Conservation (phyloP, 2,113 vertebrate species). For the Protobothrops flavoviridis region DNA sequence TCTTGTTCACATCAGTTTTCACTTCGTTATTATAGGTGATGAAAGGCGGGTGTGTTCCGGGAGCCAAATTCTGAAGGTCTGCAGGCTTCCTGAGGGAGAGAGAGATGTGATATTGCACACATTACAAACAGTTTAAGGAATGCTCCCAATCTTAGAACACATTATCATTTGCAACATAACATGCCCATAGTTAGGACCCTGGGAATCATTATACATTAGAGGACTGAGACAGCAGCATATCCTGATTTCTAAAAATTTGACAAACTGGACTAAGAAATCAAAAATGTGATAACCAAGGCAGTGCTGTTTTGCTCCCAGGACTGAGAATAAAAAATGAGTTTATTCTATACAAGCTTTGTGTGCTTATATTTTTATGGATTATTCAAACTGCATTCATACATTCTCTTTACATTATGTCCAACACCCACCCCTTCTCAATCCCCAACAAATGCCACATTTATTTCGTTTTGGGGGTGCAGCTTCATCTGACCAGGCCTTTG, state of each 20-base stretch:
- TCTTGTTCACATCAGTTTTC: slow-evolving; percentile 98
- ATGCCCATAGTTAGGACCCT: not conserved
- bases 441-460: too few relatives aligned
- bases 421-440: not conserved
- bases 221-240: not conserved
- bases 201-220: not conserved
- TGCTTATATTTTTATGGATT: not conserved
- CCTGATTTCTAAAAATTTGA: not conserved
- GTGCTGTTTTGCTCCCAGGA: not conserved
- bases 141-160: not conserved
- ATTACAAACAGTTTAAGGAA: not conserved
- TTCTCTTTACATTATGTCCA: too few relatives aligned
- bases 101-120: slow-evolving; percentile 10
- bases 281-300: not conserved
- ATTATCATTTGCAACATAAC: too few relatives aligned
- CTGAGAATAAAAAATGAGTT: not conserved
- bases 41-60: slow-evolving; percentile 96
- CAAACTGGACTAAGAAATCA: not conserved
- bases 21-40: slow-evolving; percentile 96
- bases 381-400: too few relatives aligned
- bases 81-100: slow-evolving; percentile 86
- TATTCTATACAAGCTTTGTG: not conserved
- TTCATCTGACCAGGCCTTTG: not conserved
- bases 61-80: slow-evolving; percentile 96
- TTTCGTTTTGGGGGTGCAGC: not conserved